A percentile compares a stretch with the other conserved stretches of the same genome.
Conservation (phyloP, 2,888 invertebrate species). For the Lasioglossum figueresi region DNA sequence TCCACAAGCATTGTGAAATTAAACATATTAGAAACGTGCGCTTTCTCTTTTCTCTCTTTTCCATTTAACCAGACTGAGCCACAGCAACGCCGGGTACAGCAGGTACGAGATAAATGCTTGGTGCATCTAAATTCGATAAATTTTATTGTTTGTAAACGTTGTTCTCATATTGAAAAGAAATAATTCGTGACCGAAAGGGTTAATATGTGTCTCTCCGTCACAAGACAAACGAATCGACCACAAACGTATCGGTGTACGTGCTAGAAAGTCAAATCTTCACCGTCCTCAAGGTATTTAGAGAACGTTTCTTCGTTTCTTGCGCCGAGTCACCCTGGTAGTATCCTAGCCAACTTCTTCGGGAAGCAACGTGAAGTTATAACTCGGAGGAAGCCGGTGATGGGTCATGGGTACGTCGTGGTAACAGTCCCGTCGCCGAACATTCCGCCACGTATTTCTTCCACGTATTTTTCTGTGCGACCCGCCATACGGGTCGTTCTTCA, state of each 20-base stretch:
- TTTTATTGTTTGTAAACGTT: no score
- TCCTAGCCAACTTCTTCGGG: background rate
- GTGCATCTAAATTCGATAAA: no score
- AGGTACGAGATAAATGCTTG: no score
- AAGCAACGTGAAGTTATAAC: constrained; percentile 62
- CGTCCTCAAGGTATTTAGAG: constrained; percentile 6
- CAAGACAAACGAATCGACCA: constrained; percentile 39
- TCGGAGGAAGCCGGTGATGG: constrained; percentile 37
- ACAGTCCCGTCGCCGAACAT: constrained; percentile 46
- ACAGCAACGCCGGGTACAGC: no score
- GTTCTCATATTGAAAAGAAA: no score
- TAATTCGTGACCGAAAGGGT: no score
- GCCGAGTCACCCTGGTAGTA: background rate
- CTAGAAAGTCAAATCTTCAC: constrained; percentile 46
- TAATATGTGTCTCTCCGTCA: constrained; percentile 7
- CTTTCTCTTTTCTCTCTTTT: no score
- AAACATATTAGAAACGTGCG: no score
- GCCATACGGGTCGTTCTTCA: constrained; percentile 47
- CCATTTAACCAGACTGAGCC: no score
- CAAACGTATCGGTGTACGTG: constrained; percentile 46
- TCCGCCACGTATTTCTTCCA: constrained; percentile 56
- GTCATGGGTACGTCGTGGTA: constrained; percentile 23
- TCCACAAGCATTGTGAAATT: no score
- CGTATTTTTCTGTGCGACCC: constrained; percentile 51
- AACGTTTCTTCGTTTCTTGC: constrained; percentile 35